Percentiles rank a stretch among this genome's conserved stretches.
phyloP scores from a whole-genome alignment of 2,888 invertebrate genomes.

The Pachliopta kotzebuea region DNA sequence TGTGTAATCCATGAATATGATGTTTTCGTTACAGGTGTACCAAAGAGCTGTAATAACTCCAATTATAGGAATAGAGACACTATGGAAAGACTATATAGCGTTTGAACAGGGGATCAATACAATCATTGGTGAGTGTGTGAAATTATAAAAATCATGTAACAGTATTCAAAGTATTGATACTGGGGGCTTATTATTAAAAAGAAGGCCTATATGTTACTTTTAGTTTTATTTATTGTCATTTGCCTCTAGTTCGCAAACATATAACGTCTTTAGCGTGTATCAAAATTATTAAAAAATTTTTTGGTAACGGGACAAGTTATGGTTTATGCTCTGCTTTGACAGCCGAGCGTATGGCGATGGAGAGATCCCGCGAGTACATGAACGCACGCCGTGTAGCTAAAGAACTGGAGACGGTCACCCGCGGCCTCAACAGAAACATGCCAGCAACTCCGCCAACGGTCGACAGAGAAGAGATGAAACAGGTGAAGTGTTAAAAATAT shows the following conservation, averaged over 20 bases:
- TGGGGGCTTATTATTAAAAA: too few species aligned
- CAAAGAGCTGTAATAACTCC: constrained; percentile 98
- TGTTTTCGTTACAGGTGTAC: constrained; percentile 85
- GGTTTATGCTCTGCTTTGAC: constrained; percentile 53
- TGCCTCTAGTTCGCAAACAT: too few species aligned
- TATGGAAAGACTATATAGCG: constrained; percentile 98
- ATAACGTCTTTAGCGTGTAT: background rate
- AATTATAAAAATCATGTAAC: background rate
- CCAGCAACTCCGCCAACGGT: constrained; percentile 98
- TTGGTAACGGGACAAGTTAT: too few species aligned
- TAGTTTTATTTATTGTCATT: too few species aligned
- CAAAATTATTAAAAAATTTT: background rate
- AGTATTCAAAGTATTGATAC: background rate
- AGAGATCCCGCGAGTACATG: constrained; percentile 98
- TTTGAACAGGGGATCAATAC: constrained; percentile 95
- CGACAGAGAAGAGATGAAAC: constrained; percentile 94
- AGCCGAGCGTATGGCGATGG: constrained; percentile 98
- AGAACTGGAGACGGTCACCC: constrained; percentile 95
- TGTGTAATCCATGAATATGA: background rate
- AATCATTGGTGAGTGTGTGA: constrained; percentile 67
- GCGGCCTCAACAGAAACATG: constrained; percentile 96
- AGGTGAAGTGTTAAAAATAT: constrained; percentile 78
- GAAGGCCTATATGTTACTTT: too few species aligned
- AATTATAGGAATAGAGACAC: constrained; percentile 96
- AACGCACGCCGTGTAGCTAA: constrained; percentile 97